Evolutionary conservation across 2,888 invertebrate genomes (phyloP), one percentile per base, ranked within the genome.

Genomic region (Eilema griseolum): DNA sequence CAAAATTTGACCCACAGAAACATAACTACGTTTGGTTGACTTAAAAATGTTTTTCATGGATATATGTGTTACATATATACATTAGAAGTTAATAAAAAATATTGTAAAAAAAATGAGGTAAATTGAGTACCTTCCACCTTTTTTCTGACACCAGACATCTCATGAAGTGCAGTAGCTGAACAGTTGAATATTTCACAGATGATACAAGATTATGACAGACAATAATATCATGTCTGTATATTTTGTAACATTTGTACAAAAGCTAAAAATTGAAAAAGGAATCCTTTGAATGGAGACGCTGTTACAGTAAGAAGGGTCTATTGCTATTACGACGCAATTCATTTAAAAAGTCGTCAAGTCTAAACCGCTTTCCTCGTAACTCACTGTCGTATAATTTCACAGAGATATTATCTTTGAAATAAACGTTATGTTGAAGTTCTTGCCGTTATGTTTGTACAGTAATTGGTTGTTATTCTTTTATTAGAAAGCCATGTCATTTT

Each of bases 301-400:
- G 60, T 69, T 46, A 69, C 28, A 59, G 59, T 63, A 52, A 69
- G 23, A 46, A 63, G 59, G 31, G 60, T 64, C 65, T 26, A 52
- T 65, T 65, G 23, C 61, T 23, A 61, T 61, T 61, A 65, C 64
- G 33, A 10, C 33, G 69, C 60, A 65, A 69, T 64, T 69, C 65
- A 69, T 69, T 65, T 69, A 61, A 52, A 65, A 61, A 69, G 65
- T 65, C 60, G 65, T 56, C 46, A 28, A 65, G 64, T 61, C 24
- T 61, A 65, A 65, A 64, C 64, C 65, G 24, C 65, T 69, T 69
- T 56, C 20, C 11, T 64, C 46, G 69, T 65, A 65, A 61, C 41
- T 65, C 61, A 69, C 52, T 65, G 41, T 64, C 46, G 11, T 61
- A 24, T 64, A 61, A 52, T 69, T 64, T 69, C 31, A 52, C 26